Percentiles rank a stretch among this genome's conserved stretches.
These are phyloP conservation scores for Penaeus monodon DNA, from an alignment of 2,888 invertebrate species.

Conservation along the genomic window DNA sequence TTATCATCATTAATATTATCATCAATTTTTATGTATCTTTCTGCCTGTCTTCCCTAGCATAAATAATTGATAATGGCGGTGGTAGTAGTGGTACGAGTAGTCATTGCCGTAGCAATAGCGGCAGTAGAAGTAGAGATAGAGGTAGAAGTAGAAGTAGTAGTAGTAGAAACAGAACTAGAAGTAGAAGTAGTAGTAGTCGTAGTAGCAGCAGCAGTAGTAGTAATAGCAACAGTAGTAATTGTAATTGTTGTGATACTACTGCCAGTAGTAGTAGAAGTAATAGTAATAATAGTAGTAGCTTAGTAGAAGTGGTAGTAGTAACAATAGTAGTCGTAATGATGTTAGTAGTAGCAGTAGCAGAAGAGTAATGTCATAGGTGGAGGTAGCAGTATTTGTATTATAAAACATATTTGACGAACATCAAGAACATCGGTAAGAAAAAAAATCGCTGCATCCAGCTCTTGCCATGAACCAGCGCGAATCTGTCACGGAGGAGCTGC, in stretches of 20 bases:
- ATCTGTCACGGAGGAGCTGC: too few relatives aligned
- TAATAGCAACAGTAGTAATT: background rate
- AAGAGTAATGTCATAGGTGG: background rate
- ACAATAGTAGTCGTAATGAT: background rate
- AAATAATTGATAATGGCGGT: background rate
- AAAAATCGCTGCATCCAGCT: too few relatives aligned
- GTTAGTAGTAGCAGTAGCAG: conserved; percentile 13
- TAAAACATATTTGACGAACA: too few relatives aligned
- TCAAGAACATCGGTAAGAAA: too few relatives aligned
- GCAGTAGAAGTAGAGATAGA: background rate
- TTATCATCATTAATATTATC: background rate
- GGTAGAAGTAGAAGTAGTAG: background rate
- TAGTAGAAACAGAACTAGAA: background rate
- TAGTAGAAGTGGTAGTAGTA: background rate
- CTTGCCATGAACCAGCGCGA: too few relatives aligned
- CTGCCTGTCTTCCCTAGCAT: background rate
- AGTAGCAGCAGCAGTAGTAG: conserved; percentile 6
- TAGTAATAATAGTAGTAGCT: conserved; percentile 18
- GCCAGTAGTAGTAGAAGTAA: background rate
- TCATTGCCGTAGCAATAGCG: background rate
- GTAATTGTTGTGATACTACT: conserved; percentile 6
- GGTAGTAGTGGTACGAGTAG: background rate
- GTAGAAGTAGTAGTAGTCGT: background rate
- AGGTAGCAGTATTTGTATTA: too few relatives aligned
- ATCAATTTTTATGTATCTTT: background rate